Evolutionary conservation across 2,113 vertebrate species (phyloP).

Genomic region (Sinosuthora webbiana): DNA sequence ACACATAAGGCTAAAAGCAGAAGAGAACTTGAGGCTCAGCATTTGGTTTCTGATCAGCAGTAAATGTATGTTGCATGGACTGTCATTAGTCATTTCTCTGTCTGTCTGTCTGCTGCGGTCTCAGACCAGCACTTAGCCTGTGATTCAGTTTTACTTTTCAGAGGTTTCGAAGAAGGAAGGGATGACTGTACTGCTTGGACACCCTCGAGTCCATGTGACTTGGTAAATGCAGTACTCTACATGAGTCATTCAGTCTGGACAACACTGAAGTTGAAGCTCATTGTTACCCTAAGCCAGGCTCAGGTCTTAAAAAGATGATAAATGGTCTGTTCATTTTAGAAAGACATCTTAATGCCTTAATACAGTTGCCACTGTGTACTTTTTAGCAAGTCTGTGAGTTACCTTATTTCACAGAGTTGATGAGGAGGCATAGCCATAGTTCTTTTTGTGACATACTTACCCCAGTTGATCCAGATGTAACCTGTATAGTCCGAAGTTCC

Average conservation of each 20-base stretch:
- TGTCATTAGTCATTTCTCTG: constrained; percentile 7
- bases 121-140: neutral
- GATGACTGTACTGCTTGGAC: constrained; percentile 38
- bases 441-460: neutral
- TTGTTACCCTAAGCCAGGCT: neutral
- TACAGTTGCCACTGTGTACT: neutral
- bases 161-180: constrained; percentile 14
- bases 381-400: neutral
- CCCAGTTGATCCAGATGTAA: neutral
- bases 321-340: neutral
- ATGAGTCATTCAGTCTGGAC: constrained; percentile 40
- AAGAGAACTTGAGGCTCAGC: neutral
- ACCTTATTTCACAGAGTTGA: neutral
- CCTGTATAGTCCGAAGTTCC: neutral
- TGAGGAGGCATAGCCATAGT: neutral
- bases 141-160: neutral
- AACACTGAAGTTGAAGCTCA: neutral
- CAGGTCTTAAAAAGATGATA: constrained; percentile 3
- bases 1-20: neutral
- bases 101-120: neutral
- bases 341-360: neutral
- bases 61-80: neutral
- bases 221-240: neutral
- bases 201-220: neutral
- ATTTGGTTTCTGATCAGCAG: neutral